Evolutionary conservation across 2,888 invertebrate species (phyloP).

Genomic region (Ptychoptera albimana): DNA sequence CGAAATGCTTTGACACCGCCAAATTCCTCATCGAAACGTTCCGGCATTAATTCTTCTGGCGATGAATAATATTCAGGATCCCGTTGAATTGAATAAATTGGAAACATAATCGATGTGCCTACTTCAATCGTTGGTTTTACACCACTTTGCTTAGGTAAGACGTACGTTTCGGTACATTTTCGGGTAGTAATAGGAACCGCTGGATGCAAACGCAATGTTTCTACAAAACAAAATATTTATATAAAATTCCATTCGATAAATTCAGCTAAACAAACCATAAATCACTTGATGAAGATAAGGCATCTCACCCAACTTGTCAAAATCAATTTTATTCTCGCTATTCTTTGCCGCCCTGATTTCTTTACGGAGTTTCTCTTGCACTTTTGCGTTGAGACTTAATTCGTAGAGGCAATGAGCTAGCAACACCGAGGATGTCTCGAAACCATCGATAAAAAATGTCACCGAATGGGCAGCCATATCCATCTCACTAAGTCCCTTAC

Average conservation of each 20-base stretch:
- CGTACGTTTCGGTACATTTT: conserved; percentile 5
- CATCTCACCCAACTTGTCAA: conserved; percentile 20
- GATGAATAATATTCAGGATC: conserved; percentile 5
- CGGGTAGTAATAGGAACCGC: neutral
- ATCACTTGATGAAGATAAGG: conserved; percentile 20
- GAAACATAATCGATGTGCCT: neutral
- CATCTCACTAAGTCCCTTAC: conserved; percentile 15
- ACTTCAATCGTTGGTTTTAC: conserved; percentile 2
- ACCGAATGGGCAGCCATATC: conserved; percentile 20
- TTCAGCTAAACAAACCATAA: no score
- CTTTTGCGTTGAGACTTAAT: conserved; percentile 16
- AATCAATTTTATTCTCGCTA: conserved; percentile 14
- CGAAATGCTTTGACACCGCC: conserved; percentile 7
- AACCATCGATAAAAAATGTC: conserved; percentile 26
- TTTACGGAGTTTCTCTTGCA: conserved; percentile 18
- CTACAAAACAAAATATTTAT: neutral
- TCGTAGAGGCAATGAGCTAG: conserved; percentile 19
- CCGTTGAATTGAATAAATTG: neutral
- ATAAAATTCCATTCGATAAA: no score
- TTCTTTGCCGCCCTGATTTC: conserved; percentile 16
- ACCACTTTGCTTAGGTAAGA: conserved; percentile 3
- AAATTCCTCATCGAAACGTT: conserved; percentile 7
- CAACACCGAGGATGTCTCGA: conserved; percentile 22
- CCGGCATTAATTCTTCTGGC: conserved; percentile 6
- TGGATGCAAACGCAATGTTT: conserved; percentile 6